These are phyloP conservation scores for Polyommatus iphigenia DNA, from an alignment of 2,888 invertebrate species.

Conservation along the genomic window DNA sequence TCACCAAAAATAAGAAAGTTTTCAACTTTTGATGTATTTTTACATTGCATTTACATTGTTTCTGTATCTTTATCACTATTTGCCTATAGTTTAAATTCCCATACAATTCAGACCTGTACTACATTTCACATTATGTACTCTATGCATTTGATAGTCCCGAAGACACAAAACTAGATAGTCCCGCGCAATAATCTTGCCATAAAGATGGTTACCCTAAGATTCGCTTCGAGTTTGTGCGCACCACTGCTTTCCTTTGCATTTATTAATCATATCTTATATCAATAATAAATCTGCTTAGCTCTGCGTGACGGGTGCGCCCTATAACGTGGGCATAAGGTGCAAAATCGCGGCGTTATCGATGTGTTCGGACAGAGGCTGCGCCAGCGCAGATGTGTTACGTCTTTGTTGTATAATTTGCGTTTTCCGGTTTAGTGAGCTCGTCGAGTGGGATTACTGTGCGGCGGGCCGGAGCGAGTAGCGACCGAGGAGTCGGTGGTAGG, in stretches of 20 bases:
- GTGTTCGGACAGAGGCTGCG: slow-evolving; percentile 49
- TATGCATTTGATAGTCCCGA: too few species aligned
- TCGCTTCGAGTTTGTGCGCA: slow-evolving; percentile 63
- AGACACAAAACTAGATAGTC: not conserved
- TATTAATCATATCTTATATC: slow-evolving; percentile 77
- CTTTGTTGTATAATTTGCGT: slow-evolving; percentile 79
- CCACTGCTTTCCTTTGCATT: slow-evolving; percentile 68
- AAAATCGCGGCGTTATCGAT: slow-evolving; percentile 41
- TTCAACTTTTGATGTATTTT: too few species aligned
- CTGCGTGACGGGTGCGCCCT: slow-evolving; percentile 45
- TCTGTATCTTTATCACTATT: too few species aligned
- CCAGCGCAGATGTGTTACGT: slow-evolving; percentile 73
- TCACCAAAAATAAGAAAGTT: too few species aligned
- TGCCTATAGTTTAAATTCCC: too few species aligned
- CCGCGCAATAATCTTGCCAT: not conserved
- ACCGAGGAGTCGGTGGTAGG: slow-evolving; percentile 41
- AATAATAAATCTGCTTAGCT: slow-evolving; percentile 65
- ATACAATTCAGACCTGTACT: too few species aligned
- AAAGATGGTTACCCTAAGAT: slow-evolving; percentile 55
- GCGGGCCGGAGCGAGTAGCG: slow-evolving; percentile 23
- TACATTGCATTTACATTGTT: too few species aligned
- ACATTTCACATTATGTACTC: too few species aligned
- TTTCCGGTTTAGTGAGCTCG: slow-evolving; percentile 75
- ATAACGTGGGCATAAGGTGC: slow-evolving; percentile 45
- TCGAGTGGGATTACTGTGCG: slow-evolving; percentile 62